Percentiles rank a stretch among this genome's conserved stretches.
These are phyloP conservation scores for Magallana nippona DNA, from an alignment of 2,888 invertebrate species.

Conservation along the genomic window DNA sequence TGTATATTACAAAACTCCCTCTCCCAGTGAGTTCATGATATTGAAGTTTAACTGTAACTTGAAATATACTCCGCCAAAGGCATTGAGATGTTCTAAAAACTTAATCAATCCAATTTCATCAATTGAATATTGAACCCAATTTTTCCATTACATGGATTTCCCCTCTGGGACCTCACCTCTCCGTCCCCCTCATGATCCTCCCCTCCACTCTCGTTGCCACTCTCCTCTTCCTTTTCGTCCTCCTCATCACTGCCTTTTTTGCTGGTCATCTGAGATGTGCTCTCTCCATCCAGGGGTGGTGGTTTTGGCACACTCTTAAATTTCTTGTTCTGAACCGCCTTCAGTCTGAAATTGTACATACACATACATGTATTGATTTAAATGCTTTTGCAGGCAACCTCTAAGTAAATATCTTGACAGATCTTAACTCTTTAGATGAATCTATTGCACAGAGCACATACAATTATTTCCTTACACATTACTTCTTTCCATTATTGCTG, in stretches of 20 bases:
- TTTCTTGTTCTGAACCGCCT: conserved; percentile 70
- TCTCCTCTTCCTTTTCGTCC: conserved; percentile 74
- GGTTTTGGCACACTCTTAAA: conserved; percentile 59
- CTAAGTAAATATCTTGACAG: too few relatives aligned
- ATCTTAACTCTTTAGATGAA: too few relatives aligned
- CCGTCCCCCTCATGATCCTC: conserved; percentile 59
- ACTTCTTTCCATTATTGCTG: too few relatives aligned
- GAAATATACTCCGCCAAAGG: too few relatives aligned
- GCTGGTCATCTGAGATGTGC: conserved; percentile 59
- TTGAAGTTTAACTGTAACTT: too few relatives aligned
- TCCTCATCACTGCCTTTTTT: conserved; percentile 74
- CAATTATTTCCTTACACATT: too few relatives aligned
- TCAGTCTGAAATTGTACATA: conserved; percentile 46
- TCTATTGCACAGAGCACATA: too few relatives aligned
- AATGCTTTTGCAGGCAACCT: too few relatives aligned
- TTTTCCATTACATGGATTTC: conserved; percentile 34
- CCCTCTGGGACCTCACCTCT: conserved; percentile 51
- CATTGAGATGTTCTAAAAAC: neutral
- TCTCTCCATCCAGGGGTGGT: conserved; percentile 40
- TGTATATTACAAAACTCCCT: too few relatives aligned
- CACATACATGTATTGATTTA: too few relatives aligned
- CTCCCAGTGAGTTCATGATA: too few relatives aligned
- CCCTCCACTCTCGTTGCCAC: conserved; percentile 68
- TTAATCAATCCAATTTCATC: neutral
- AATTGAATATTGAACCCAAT: conserved; percentile 44